These are phyloP conservation scores for Coregonus ussuriensis DNA, from an alignment of 2,797 vertebrate species.

Conservation along the genomic window DNA sequence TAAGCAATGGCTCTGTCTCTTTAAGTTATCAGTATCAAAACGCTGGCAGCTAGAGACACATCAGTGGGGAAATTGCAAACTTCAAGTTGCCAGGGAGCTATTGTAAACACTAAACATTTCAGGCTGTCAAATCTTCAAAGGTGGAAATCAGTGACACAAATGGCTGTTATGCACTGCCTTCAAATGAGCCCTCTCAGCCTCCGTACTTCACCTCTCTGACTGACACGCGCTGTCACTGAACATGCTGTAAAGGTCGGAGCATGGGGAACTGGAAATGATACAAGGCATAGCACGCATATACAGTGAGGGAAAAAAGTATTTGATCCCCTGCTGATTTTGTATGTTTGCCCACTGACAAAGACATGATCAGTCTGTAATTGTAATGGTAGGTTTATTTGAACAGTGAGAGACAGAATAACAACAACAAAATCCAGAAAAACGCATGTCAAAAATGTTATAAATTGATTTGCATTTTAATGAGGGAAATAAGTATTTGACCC, in stretches of 20 bases:
- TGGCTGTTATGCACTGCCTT: slow-evolving; percentile 68
- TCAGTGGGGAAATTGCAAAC: slow-evolving; percentile 53
- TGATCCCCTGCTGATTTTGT: too few relatives aligned
- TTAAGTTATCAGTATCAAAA: slow-evolving; percentile 58
- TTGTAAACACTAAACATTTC: slow-evolving; percentile 67
- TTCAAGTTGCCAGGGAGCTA: slow-evolving; percentile 53
- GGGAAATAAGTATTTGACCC: too few relatives aligned
- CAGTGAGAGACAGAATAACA: too few relatives aligned
- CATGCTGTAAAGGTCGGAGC: slow-evolving; percentile 57
- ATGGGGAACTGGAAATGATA: slow-evolving; percentile 48
- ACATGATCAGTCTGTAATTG: too few relatives aligned
- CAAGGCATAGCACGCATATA: slow-evolving; percentile 1
- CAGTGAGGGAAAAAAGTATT: too few relatives aligned
- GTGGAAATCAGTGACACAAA: slow-evolving; percentile 74
- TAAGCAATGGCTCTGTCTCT: slow-evolving; percentile 43
- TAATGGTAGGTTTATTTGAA: too few relatives aligned
- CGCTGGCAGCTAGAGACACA: slow-evolving; percentile 25
- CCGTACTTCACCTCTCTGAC: slow-evolving; percentile 62
- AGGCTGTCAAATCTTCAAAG: slow-evolving; percentile 63
- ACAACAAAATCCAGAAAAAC: too few relatives aligned
- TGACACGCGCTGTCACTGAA: slow-evolving; percentile 68
- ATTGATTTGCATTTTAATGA: too few relatives aligned
- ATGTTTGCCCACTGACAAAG: too few relatives aligned
- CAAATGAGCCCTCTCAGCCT: slow-evolving; percentile 56
- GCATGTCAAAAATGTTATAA: too few relatives aligned